Evolutionary conservation across 2,797 vertebrate species (phyloP), one percentile per base, ranked within the genome.

Genomic region (Jordanella pulchra): DNA sequence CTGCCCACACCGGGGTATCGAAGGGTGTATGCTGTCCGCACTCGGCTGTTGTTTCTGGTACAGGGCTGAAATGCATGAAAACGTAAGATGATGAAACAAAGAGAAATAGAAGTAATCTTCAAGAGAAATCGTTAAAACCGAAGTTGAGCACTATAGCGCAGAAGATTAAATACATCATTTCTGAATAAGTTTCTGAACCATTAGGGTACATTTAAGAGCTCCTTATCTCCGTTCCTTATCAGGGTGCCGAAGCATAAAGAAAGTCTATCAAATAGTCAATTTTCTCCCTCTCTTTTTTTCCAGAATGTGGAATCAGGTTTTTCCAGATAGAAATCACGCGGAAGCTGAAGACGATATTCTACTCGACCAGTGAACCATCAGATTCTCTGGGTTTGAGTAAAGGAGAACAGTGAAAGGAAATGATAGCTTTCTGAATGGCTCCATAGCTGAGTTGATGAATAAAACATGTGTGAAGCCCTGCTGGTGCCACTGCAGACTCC

Each of bases 1-100:
- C 95, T 94, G 56, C 96, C 97, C 53, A 93, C 91, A n/a, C 91
- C 93, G 7, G 96, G 95, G 28, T 94, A 94, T 61, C 98, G 95
- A 1, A 99, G 91, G 53, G 92, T 85, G 76, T 94, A 92, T 0
- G 96, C 96, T 10, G 91, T 93, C 77, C 97, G 94, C 73, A 94
- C 92, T 0, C 97, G 94, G 61, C 92, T 93, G 51, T 81, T 94
- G 79, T 88, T 95, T 75, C 94, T 95, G 86, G 93, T 96, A 79
- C 97, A 99, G 0, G 97, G 97, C 98, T 99, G 87, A 30, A 91
- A 89, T n/a, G 60, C 35, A 63, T 15, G 1, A 25, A 63, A 42
- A 63, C 35, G 7, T 25, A 63, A 42, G n/a, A 44, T 63, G 39
- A 63, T 44, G 35, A 63, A 63, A 42, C 60, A 42, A 1, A 42